phyloP scores from a whole-genome alignment of 2,888 invertebrate species.

The Reticulitermes lucifugus region DNA sequence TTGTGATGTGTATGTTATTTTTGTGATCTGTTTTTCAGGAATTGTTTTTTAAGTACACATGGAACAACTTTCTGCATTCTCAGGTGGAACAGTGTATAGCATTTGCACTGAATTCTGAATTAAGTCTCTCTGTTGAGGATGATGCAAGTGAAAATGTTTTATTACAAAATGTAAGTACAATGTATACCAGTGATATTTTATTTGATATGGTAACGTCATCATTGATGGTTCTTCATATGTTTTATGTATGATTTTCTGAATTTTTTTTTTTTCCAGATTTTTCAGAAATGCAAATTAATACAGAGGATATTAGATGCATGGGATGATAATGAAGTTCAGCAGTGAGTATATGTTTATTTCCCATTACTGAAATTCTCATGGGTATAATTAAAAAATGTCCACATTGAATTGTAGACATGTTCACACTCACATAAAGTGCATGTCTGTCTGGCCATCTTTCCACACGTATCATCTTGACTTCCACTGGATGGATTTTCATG shows the following conservation, averaged over 20 bases:
- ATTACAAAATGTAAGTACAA: slow-evolving; percentile 60
- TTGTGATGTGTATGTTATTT: slow-evolving; percentile 34
- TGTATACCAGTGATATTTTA: too few species aligned
- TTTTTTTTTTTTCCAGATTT: slow-evolving; percentile 71
- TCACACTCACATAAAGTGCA: too few species aligned
- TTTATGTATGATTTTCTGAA: too few species aligned
- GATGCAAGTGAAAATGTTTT: slow-evolving; percentile 55
- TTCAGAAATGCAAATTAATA: slow-evolving; percentile 82
- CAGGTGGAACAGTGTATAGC: slow-evolving; percentile 85
- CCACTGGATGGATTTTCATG: too few species aligned
- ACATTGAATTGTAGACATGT: too few species aligned
- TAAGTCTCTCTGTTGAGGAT: slow-evolving; percentile 57
- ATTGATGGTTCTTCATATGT: neutral
- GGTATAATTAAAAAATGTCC: too few species aligned
- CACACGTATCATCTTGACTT: too few species aligned
- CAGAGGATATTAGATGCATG: slow-evolving; percentile 85
- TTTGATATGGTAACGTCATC: neutral
- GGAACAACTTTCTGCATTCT: slow-evolving; percentile 97
- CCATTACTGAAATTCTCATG: too few species aligned
- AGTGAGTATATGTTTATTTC: slow-evolving; percentile 71
- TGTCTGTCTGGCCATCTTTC: too few species aligned
- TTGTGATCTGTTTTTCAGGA: slow-evolving; percentile 72
- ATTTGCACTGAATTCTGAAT: slow-evolving; percentile 71
- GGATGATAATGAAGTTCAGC: slow-evolving; percentile 80
- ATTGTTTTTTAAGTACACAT: slow-evolving; percentile 88